phyloP scores from a whole-genome alignment of 2,888 invertebrate genomes.

The Geotrupes spiniger region DNA sequence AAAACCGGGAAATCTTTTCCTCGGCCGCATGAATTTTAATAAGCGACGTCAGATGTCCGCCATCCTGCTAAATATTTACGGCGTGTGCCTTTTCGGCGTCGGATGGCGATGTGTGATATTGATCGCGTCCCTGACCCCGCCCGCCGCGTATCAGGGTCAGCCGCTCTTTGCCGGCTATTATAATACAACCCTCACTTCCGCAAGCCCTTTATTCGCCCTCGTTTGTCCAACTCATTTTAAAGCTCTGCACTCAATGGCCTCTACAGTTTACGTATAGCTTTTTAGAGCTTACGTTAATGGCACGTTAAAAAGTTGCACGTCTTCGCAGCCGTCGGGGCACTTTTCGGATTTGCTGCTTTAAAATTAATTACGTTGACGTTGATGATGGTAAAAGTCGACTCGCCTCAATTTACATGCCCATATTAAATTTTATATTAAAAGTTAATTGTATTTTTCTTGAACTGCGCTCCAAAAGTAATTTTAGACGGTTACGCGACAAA shows the following conservation, averaged over 20 bases:
- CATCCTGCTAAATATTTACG: conserved; percentile 12
- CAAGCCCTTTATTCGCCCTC: conserved; percentile 21
- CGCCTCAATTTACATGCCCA: too few relatives aligned
- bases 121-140: conserved; percentile 32
- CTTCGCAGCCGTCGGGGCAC: background rate
- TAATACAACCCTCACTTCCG: conserved; percentile 24
- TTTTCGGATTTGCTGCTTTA: background rate
- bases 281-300: conserved; percentile 11
- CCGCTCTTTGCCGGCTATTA: conserved; percentile 29
- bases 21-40: too few relatives aligned
- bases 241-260: conserved; percentile 13
- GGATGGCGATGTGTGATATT: conserved; percentile 25
- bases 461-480: too few relatives aligned
- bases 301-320: conserved; percentile 5
- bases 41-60: conserved; percentile 11
- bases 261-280: conserved; percentile 12
- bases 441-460: too few relatives aligned
- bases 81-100: conserved; percentile 10
- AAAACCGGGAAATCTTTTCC: too few relatives aligned
- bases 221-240: conserved; percentile 18
- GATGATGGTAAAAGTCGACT: too few relatives aligned
- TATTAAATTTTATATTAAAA: too few relatives aligned
- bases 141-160: conserved; percentile 28
- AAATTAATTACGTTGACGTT: too few relatives aligned
- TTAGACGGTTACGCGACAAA: too few relatives aligned